phyloP scores from a whole-genome alignment of 2,113 vertebrate species.

The Pimephales promelas region DNA sequence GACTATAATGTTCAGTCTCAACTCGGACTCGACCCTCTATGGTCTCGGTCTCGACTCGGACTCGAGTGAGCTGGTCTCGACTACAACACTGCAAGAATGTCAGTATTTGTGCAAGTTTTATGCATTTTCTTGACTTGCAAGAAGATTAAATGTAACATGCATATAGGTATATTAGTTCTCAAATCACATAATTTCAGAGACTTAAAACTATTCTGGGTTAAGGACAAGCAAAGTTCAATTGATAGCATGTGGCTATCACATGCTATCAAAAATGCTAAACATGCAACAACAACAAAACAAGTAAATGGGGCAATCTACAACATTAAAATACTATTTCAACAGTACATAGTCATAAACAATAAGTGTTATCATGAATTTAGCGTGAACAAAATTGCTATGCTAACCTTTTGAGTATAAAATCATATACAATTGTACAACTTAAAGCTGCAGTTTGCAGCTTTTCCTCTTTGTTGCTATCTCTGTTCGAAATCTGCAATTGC shows the following conservation, averaged over 20 bases:
- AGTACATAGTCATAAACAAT: not conserved
- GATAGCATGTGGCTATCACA: not conserved
- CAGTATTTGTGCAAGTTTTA: not conserved
- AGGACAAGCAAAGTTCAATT: not conserved
- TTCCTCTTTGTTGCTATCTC: no score
- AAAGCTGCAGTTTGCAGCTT: no score
- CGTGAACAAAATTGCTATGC: not conserved
- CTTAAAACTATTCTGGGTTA: no score
- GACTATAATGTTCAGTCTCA: no score
- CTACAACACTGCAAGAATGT: no score
- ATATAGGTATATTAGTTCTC: not conserved
- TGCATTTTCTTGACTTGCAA: not conserved
- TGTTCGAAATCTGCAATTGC: no score
- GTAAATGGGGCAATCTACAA: not conserved
- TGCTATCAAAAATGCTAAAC: no score
- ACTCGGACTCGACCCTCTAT: no score
- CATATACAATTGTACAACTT: not conserved
- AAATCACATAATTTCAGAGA: no score
- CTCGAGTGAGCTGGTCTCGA: no score
- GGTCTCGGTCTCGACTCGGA: no score
- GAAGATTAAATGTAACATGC: no score
- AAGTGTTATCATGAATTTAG: not conserved
- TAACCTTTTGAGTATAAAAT: not conserved
- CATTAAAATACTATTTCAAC: not conserved
- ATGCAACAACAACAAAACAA: not conserved